Evolutionary conservation across 2,113 vertebrate species (phyloP).

Genomic region (Pygoscelis adeliae): DNA sequence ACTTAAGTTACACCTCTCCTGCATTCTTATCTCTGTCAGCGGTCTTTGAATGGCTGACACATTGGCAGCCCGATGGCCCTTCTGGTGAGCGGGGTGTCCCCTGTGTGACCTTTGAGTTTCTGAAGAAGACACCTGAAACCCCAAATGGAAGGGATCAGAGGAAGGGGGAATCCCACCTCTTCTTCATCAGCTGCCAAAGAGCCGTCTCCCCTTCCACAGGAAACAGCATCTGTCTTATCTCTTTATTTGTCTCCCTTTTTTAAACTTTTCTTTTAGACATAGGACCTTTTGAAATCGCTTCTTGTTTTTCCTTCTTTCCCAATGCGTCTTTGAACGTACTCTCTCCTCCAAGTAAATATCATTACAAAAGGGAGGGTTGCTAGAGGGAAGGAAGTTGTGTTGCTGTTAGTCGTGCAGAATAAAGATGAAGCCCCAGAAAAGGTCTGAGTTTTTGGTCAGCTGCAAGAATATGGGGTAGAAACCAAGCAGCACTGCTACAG

Average conservation of each 20-base stretch:
- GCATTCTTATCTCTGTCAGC: constrained; percentile 69
- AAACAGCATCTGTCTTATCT: constrained; percentile 62
- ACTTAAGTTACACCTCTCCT: constrained; percentile 57
- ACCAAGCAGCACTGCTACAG: not conserved
- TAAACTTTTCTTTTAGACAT: not conserved
- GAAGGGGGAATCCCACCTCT: constrained; percentile 18
- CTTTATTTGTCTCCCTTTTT: not conserved
- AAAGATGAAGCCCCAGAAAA: not conserved
- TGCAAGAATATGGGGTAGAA: not conserved
- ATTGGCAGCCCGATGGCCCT: constrained; percentile 40
- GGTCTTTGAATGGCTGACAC: constrained; percentile 72
- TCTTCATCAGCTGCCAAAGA: constrained; percentile 58
- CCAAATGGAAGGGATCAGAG: constrained; percentile 61
- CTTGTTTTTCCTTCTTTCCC: not conserved
- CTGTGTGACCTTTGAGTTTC: constrained; percentile 69
- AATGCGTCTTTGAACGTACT: not conserved
- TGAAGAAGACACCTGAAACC: constrained; percentile 71
- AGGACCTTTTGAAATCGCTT: not conserved
- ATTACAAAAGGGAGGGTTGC: not conserved
- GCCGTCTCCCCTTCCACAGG: constrained; percentile 24
- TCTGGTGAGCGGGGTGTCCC: constrained; percentile 58
- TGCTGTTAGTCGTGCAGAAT: not conserved
- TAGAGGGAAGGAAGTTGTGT: not conserved
- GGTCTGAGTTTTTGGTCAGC: not conserved
- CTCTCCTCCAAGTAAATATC: not conserved